Evolutionary conservation across 1,140 invertebrate species (phyloP), one percentile per base, ranked within the genome.

Genomic region (Pteromalus puparum): DNA sequence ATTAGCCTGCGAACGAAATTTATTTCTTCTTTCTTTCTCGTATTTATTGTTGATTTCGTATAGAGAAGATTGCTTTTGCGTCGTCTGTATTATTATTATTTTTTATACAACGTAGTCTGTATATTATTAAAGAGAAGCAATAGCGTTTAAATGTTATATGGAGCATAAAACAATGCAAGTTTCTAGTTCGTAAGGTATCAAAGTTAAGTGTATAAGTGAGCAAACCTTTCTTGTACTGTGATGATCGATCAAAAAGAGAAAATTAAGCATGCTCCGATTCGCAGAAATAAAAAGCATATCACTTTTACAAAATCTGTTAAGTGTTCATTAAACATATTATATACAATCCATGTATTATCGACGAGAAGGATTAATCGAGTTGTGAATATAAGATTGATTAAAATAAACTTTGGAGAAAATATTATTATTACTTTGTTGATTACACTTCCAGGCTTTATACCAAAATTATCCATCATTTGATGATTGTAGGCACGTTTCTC

Each of bases 211-310:
- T 26, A 13, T 78, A 72, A 78, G 67, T 38, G 48, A 78, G 46
- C 53, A 72, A 83, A 78, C 70, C 72, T 78, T 83, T 83, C 82
- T 46, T 83, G 48, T 84, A 84, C 76, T 84, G 82, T 84, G 76
- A 84, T 84, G 75, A 73, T 74, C 26, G 76, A 77, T 78, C 67
- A 83, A 83, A 77, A 15, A 61, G 4, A 18, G 18, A 61, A n/a
- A n/a, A 70, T 24, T 65, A 83, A 77, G 21, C 61, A 70, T 67
- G 28, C 9, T 38, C 53, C 67, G 24, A 61, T 81, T 81, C 67
- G 72, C 48, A 18, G 21, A 73, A 61, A 61, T 7, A n/a, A 21
- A 7, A 81, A 72, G 26, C 68, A 81, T 81, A 48, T 38, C 72
- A 65, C n/a, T n/a, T 65, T 61, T 18, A 53, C 26, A n/a, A n/a